Evolutionary conservation across 2,797 vertebrate genomes (phyloP).

Genomic region (Amblyopsis hoosieri): DNA sequence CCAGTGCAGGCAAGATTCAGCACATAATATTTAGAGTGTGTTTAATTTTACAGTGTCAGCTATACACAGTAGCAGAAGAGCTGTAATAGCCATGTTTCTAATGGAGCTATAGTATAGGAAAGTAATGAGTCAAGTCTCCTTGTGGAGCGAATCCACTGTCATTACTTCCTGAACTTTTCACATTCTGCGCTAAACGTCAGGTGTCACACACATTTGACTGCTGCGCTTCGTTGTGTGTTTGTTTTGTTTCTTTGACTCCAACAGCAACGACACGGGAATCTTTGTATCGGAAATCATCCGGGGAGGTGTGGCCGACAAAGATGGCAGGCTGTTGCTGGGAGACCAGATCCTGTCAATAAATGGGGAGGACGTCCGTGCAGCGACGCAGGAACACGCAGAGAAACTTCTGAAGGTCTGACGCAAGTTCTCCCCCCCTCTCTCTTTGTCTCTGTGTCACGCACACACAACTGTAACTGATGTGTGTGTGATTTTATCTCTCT

Average conservation of each 20-base stretch:
- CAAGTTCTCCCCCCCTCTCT: not conserved
- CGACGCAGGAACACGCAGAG: conserved; percentile 86
- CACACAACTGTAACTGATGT: not conserved
- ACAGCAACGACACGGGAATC: conserved; percentile 91
- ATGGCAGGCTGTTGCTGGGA: conserved; percentile 89
- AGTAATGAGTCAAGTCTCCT: no score
- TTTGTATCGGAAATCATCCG: conserved; percentile 94
- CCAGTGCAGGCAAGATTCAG: not conserved
- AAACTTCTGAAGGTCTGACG: conserved; percentile 86
- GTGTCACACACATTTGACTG: no score
- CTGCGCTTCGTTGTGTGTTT: conserved; percentile 46
- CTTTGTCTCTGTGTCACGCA: not conserved
- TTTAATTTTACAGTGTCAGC: conserved; percentile 17
- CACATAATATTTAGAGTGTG: not conserved
- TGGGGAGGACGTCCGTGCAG: conserved; percentile 88
- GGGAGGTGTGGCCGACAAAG: conserved; percentile 86
- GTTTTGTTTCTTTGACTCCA: conserved; percentile 44
- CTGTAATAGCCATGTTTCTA: no score
- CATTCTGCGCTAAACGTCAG: no score
- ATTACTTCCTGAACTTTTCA: no score
- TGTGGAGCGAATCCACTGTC: no score
- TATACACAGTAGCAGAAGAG: conserved; percentile 3
- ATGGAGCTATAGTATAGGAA: no score
- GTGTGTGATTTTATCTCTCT: conserved; percentile 13
- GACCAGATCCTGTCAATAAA: conserved; percentile 95